Evolutionary conservation across 2,888 invertebrate genomes (phyloP).

Genomic region (Sylvicola cinctus): DNA sequence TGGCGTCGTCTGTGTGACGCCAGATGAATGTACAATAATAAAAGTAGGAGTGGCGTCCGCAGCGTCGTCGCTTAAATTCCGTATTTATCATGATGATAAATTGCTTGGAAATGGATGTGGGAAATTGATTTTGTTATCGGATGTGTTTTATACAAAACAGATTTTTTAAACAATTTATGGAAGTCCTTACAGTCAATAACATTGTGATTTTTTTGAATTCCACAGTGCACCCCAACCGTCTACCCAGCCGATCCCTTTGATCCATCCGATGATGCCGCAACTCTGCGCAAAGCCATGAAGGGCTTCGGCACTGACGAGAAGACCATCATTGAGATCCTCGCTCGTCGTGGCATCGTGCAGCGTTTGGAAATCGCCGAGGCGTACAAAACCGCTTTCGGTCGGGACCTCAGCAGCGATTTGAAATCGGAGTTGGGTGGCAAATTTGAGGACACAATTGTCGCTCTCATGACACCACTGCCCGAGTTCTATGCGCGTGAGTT

Average conservation of each 20-base stretch:
- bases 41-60: too few species aligned
- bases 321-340: slow-evolving; percentile 75
- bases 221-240: slow-evolving; percentile 70
- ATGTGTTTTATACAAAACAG: too few species aligned
- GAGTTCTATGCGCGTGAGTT: slow-evolving; percentile 83
- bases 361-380: slow-evolving; percentile 75
- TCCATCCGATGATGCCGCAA: slow-evolving; percentile 63
- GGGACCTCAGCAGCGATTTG: slow-evolving; percentile 62
- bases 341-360: slow-evolving; percentile 74
- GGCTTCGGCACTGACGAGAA: slow-evolving; percentile 84
- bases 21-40: too few species aligned
- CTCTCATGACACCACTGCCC: slow-evolving; percentile 72
- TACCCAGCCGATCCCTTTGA: slow-evolving; percentile 74
- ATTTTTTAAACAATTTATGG: too few species aligned
- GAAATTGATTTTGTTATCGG: too few species aligned
- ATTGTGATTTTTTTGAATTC: slow-evolving; percentile 8
- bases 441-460: slow-evolving; percentile 76
- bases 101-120: too few species aligned
- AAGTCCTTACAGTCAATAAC: too few species aligned
- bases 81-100: too few species aligned
- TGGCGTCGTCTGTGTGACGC: too few species aligned
- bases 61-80: too few species aligned
- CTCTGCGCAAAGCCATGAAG: slow-evolving; percentile 78
- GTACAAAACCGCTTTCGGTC: slow-evolving; percentile 83
- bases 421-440: slow-evolving; percentile 80